Conservation (phyloP, 2,113 vertebrate genomes). For the Motacilla tschutschensis region DNA sequence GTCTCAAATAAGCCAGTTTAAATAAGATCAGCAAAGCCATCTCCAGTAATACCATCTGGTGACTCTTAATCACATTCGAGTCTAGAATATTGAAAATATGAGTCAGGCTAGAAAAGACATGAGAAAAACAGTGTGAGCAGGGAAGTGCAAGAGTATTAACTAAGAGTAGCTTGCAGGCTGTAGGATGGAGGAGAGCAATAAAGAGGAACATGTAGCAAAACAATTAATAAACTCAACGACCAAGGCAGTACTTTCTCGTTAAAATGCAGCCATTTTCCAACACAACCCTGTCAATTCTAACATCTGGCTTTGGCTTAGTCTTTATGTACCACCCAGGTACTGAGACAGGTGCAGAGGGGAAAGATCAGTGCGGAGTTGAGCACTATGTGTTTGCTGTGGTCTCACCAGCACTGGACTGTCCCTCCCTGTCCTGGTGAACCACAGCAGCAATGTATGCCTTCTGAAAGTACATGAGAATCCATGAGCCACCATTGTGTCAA, state of each 20-base stretch:
- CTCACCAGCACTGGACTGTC: neutral
- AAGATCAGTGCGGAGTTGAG: neutral
- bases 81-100: conserved; percentile 8
- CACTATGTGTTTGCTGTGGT: neutral
- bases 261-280: neutral
- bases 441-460: accelerated
- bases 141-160: neutral
- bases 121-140: neutral
- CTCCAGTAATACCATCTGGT: conserved; percentile 38
- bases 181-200: neutral
- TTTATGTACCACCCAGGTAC: neutral
- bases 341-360: neutral
- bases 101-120: conserved; percentile 21
- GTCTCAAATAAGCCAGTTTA: conserved; percentile 39
- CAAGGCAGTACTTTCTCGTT: neutral
- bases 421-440: neutral
- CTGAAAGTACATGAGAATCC: neutral
- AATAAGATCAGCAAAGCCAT: conserved; percentile 28
- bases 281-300: neutral
- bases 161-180: neutral
- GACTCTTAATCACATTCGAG: conserved; percentile 19
- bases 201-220: neutral
- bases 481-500: neutral
- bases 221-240: neutral
- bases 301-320: neutral